These are phyloP conservation scores for Forpus xanthops DNA, from an alignment of 2,797 vertebrate species.

Conservation along the genomic window DNA sequence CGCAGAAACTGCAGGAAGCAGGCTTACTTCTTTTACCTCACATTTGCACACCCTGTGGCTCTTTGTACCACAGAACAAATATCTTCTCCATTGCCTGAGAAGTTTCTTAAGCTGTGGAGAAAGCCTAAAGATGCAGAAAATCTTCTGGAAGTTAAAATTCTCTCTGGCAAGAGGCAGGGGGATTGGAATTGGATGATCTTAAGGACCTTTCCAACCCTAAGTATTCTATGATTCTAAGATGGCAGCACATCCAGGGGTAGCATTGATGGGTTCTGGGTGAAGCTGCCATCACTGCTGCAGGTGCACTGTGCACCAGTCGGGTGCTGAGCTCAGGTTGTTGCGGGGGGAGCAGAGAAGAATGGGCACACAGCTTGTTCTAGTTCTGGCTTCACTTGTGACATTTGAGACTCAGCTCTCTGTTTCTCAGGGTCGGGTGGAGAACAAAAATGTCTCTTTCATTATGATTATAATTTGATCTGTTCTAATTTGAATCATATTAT, in stretches of 20 bases:
- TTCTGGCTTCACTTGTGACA: neutral
- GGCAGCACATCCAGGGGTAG: neutral
- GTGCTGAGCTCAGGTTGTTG: neutral
- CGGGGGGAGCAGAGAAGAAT: neutral
- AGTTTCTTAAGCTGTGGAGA: neutral
- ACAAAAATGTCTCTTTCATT: neutral
- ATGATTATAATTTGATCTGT: neutral
- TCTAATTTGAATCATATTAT: neutral
- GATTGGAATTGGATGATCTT: too few species aligned
- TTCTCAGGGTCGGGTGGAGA: neutral
- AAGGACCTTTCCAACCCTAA: too few species aligned
- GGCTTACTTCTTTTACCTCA: neutral
- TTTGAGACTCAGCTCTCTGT: neutral
- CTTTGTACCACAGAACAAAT: neutral
- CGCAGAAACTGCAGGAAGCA: neutral
- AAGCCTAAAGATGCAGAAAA: neutral
- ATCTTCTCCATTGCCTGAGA: neutral
- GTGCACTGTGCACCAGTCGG: too few species aligned
- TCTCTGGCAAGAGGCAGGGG: neutral
- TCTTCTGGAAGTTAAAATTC: neutral
- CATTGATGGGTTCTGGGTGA: neutral
- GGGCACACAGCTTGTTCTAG: neutral
- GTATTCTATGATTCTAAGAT: neutral
- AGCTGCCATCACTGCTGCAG: neutral
- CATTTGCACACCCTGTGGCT: neutral